Percentiles rank a stretch among this genome's conserved stretches.
phyloP scores from a whole-genome alignment of 2,888 invertebrate genomes.

The Cantharis flavilabris region DNA sequence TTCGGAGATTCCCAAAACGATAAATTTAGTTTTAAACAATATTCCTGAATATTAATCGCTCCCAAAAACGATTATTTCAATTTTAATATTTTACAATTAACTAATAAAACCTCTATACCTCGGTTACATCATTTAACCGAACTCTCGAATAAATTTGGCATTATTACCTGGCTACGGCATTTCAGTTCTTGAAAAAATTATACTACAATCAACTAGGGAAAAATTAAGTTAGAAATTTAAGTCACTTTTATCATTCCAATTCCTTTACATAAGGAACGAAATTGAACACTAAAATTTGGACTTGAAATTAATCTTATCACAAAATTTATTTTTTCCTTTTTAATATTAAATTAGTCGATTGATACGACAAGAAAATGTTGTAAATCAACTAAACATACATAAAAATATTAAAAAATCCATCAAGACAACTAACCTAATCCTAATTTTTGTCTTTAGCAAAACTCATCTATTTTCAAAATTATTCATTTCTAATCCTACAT shows the following conservation, averaged over 20 bases:
- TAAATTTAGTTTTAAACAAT: too few species aligned
- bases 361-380: background rate
- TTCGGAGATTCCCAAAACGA: too few species aligned
- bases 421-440: background rate
- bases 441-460: constrained; percentile 20
- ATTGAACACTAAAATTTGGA: background rate
- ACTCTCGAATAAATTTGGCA: background rate
- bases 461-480: constrained; percentile 48
- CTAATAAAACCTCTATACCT: background rate
- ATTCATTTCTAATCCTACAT: constrained; percentile 45
- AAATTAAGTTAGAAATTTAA: background rate
- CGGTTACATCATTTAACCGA: too few species aligned
- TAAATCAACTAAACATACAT: background rate
- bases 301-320: background rate
- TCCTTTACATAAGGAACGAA: background rate
- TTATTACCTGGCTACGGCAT: too few species aligned
- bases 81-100: background rate
- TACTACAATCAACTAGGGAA: background rate
- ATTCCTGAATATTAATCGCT: too few species aligned
- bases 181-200: background rate
- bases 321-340: background rate
- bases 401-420: background rate
- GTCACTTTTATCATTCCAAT: background rate
- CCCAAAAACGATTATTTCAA: background rate
- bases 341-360: background rate